A percentile compares a stretch with the other conserved stretches of the same genome.
These are phyloP conservation scores for Apodemia zela DNA, from an alignment of 2,888 invertebrate species.

Conservation along the genomic window DNA sequence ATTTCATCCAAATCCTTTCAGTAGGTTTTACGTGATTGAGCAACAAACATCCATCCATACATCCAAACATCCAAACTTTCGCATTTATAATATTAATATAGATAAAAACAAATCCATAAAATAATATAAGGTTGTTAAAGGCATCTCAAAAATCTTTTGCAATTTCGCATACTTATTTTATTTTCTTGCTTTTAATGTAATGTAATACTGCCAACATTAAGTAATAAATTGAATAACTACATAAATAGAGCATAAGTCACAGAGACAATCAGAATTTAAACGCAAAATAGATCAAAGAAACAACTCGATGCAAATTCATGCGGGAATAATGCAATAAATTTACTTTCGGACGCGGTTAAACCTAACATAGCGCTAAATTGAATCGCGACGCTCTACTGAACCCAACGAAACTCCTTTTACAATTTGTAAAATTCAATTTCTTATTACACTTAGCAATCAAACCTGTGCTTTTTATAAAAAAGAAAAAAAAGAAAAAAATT, in stretches of 20 bases:
- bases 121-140: too few relatives aligned
- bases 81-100: too few relatives aligned
- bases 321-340: conserved; percentile 48
- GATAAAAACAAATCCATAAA: too few relatives aligned
- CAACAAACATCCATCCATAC: too few relatives aligned
- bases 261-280: conserved; percentile 33
- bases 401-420: conserved; percentile 50
- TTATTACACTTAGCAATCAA: conserved; percentile 24
- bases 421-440: conserved; percentile 55
- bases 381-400: conserved; percentile 55
- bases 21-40: too few relatives aligned
- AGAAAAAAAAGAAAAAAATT: neutral
- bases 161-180: neutral
- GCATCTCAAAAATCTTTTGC: too few relatives aligned
- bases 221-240: conserved; percentile 22
- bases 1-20: too few relatives aligned
- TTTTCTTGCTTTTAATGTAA: neutral
- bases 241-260: conserved; percentile 13
- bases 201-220: neutral
- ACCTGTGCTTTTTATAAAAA: conserved; percentile 1
- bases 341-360: conserved; percentile 33
- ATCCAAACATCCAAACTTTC: too few relatives aligned
- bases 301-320: conserved; percentile 48
- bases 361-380: conserved; percentile 63
- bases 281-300: conserved; percentile 61